Percentiles rank a stretch among this genome's conserved stretches.
These are phyloP conservation scores for Enteromius afrohamiltoni DNA, from an alignment of 2,797 vertebrate genomes.

Conservation along the genomic window DNA sequence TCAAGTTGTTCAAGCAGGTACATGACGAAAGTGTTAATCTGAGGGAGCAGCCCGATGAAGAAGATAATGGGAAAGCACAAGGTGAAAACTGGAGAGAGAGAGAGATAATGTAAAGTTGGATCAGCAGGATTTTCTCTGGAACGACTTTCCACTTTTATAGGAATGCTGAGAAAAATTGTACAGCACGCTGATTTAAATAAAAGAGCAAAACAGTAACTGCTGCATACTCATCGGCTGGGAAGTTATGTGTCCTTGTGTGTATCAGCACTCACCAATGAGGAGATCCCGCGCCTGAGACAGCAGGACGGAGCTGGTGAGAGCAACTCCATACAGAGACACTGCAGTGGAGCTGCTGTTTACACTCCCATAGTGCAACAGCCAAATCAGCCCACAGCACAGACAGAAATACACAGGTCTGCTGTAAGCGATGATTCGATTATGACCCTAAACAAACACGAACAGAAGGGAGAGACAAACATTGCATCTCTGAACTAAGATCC, in stretches of 20 bases:
- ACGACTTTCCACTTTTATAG: not conserved
- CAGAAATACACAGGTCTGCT: conserved; percentile 99
- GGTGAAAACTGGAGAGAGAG: conserved; percentile 86
- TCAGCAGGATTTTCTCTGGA: conserved; percentile 30
- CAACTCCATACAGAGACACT: conserved; percentile 86
- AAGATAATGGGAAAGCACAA: conserved; percentile 97
- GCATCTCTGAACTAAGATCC: not conserved
- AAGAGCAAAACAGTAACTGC: not conserved
- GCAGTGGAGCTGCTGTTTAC: conserved; percentile 80
- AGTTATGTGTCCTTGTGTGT: not conserved
- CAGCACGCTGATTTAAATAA: not conserved
- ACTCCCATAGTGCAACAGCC: conserved; percentile 93
- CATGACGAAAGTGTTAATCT: conserved; percentile 99
- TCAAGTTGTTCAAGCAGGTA: conserved; percentile 98
- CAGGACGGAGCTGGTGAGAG: conserved; percentile 90
- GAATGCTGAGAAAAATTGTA: conserved; percentile 16
- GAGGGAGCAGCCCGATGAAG: conserved; percentile 96
- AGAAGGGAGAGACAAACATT: conserved; percentile 15
- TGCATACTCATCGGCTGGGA: not conserved
- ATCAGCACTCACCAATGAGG: conserved; percentile 84
- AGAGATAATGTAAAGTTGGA: conserved; percentile 13
- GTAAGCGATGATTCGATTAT: conserved; percentile 99
- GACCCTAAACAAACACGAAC: conserved; percentile 80
- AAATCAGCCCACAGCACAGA: conserved; percentile 97
- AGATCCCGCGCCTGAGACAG: conserved; percentile 93